Conservation (phyloP, 2,113 vertebrate species). For the Lates calcarifer region DNA sequence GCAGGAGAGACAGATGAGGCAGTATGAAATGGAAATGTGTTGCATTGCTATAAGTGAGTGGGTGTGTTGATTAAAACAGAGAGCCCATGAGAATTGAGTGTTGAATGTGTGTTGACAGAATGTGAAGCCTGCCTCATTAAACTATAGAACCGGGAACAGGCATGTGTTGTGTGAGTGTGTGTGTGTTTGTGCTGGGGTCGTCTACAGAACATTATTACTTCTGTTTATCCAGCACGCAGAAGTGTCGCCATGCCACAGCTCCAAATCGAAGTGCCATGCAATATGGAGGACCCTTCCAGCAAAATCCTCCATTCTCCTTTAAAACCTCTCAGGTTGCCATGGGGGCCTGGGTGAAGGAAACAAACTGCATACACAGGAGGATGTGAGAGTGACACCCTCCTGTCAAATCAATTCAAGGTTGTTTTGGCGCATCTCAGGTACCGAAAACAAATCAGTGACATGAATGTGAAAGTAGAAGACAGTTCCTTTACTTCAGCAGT, state of each 20-base stretch:
- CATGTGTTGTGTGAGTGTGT: background rate
- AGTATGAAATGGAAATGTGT: constrained; percentile 30
- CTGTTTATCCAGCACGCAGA: background rate
- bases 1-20: constrained; percentile 30
- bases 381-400: constrained; percentile 24
- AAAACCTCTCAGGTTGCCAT: constrained; percentile 22
- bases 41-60: constrained; percentile 44
- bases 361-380: constrained; percentile 20
- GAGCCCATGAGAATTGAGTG: constrained; percentile 38
- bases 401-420: constrained; percentile 42
- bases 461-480: constrained; percentile 14
- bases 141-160: constrained; percentile 36
- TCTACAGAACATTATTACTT: background rate
- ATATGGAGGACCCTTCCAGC: constrained; percentile 40
- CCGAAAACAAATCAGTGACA: constrained; percentile 32
- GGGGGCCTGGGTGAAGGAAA: constrained; percentile 14
- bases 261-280: constrained; percentile 16
- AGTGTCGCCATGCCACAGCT: background rate
- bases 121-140: constrained; percentile 56
- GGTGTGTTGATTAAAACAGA: constrained; percentile 58
- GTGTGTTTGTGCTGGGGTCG: background rate
- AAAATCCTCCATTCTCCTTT: constrained; percentile 16
- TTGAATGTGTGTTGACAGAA: constrained; percentile 48
- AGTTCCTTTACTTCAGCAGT: background rate
- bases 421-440: constrained; percentile 17